Evolutionary conservation across 2,797 vertebrate genomes (phyloP).

Genomic region (Iguana delicatissima): DNA sequence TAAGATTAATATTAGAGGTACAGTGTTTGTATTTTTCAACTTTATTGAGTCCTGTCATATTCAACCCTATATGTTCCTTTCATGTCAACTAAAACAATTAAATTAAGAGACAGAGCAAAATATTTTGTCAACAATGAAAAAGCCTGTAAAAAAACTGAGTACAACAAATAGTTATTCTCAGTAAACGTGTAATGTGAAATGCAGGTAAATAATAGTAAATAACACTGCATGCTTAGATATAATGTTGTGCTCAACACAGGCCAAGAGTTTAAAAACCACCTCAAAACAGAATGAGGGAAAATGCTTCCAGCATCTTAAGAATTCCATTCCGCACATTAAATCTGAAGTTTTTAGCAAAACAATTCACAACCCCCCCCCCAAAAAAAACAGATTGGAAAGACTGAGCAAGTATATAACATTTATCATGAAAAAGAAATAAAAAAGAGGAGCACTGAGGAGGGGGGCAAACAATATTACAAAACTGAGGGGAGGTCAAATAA

Average conservation of each 20-base stretch:
- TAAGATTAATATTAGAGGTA: background rate
- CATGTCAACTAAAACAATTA: background rate
- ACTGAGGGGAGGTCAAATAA: rapidly evolving
- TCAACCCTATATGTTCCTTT: background rate
- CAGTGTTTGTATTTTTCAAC: rapidly evolving
- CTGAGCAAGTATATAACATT: background rate
- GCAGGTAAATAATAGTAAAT: background rate
- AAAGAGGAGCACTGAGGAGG: rapidly evolving
- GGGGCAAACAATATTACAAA: background rate
- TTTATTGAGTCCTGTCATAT: background rate
- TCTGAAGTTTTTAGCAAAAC: conserved; percentile 5
- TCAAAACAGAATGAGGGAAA: background rate
- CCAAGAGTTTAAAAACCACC: conserved; percentile 1
- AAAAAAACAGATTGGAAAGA: background rate
- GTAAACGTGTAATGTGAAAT: background rate
- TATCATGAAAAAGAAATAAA: background rate
- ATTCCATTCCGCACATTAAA: background rate
- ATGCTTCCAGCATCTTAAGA: background rate
- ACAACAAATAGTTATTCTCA: background rate
- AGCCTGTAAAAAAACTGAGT: background rate
- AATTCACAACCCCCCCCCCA: too few relatives aligned
- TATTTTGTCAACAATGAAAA: background rate
- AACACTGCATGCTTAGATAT: background rate
- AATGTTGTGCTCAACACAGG: background rate
- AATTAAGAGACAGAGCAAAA: background rate